Base-by-base conservation (phyloP, 2,888 invertebrate genomes). In the Phalera bucephala region DNA sequence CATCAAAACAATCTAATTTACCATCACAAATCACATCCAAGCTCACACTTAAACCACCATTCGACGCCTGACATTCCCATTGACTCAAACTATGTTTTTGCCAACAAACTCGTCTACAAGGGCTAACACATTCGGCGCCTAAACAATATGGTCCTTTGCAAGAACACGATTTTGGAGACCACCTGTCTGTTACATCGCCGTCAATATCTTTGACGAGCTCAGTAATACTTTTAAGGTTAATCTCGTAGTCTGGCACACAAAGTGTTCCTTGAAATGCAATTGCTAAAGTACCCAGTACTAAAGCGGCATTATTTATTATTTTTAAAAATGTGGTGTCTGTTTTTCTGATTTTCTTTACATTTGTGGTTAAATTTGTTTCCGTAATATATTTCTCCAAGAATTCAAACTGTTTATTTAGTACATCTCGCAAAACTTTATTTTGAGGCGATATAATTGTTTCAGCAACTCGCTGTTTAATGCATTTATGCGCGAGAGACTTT, bases 1-100 rank as follows among this genome's bases (percentile, higher is more conserved):
- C 76, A 51, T 86, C 83, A 33, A 57, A 69, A 47, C 88, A 88
- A 40, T 88, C 88, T 9, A 74, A 42, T 73, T 83, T 86, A 0
- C 88, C 87, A 40, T 88, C 85, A 45, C 88, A 87, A 22, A 87
- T 28, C 1, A 53, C 44, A 46, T 77, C 65, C 8, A 87, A 30
- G 1, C 72, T 31, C 4, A 87, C 56, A 27, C 58, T 60, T 8
- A 48, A 49, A 1, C 53, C 49, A 0, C 60, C 64, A 19, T 57
- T 62, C 3, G 75, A 37, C 4, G 81, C 66, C 29, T 63, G 48
- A 45, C 88, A 88, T n/a, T 43, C 44, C 72, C 71, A 81, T 21
- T 61, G 64, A 9, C 50, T 47, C 32, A 88, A 59, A 42, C 47
- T 67, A 41, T 70, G 59, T 41, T 63, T 74, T 39, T 80, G 72